A percentile compares a stretch with the other conserved stretches of the same genome.
These are phyloP conservation scores for Thaumetopoea pityocampa DNA, from an alignment of 1,140 invertebrate species.

Conservation along the genomic window DNA sequence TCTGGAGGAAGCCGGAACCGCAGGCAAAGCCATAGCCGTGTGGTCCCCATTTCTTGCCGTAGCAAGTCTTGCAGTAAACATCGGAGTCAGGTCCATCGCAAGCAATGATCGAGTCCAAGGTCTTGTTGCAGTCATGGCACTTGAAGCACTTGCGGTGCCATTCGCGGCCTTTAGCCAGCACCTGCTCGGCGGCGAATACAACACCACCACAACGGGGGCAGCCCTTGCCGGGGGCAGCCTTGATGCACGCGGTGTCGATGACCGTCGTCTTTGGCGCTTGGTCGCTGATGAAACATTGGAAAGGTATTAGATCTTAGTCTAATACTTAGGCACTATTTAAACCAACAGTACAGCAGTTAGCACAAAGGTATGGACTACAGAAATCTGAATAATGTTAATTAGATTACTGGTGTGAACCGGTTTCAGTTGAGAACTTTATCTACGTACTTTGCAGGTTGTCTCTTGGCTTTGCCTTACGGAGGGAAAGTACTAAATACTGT, in stretches of 20 bases:
- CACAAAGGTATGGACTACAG: conserved; percentile 3
- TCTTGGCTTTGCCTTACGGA: too few species aligned
- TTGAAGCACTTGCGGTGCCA: conserved; percentile 99
- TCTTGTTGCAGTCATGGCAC: conserved; percentile 94
- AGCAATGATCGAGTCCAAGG: conserved; percentile 94
- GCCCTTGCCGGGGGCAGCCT: conserved; percentile 88
- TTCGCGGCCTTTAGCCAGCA: conserved; percentile 91
- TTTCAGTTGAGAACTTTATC: too few species aligned
- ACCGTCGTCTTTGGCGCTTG: conserved; percentile 84
- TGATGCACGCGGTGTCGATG: conserved; percentile 87
- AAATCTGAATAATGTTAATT: background rate
- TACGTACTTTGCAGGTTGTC: too few species aligned
- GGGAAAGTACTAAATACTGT: too few species aligned
- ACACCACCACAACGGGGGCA: conserved; percentile 93
- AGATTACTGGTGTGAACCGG: too few species aligned
- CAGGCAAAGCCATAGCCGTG: conserved; percentile 97
- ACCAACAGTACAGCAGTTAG: too few species aligned
- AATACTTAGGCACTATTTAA: background rate
- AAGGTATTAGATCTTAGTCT: background rate
- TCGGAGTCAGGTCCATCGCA: conserved; percentile 93
- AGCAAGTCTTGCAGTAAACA: conserved; percentile 96
- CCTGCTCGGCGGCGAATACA: conserved; percentile 93
- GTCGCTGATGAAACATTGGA: conserved; percentile 64
- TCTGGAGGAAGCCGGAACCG: conserved; percentile 94
- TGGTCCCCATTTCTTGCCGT: conserved; percentile 94